Conservation (phyloP, 2,888 invertebrate species). For the Ceratothoa steindachneri region DNA sequence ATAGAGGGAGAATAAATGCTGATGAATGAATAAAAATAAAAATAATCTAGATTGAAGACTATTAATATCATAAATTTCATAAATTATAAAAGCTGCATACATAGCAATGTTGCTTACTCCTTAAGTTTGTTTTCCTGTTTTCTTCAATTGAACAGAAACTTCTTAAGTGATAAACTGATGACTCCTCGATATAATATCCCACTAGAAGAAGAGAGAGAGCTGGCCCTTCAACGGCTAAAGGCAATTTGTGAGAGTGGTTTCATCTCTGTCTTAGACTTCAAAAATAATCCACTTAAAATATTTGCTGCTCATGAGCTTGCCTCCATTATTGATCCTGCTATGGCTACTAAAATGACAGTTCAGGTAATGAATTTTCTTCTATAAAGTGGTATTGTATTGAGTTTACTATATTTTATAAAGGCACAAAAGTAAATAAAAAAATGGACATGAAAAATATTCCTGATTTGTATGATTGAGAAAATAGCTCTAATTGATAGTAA, state of each 20-base stretch:
- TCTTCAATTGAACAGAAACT: slow-evolving; percentile 36
- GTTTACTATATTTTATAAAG: no score
- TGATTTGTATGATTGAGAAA: no score
- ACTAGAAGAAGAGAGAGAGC: slow-evolving; percentile 48
- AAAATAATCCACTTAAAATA: slow-evolving; percentile 48
- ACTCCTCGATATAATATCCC: slow-evolving; percentile 48
- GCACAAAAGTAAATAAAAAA: not conserved
- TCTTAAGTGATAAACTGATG: slow-evolving; percentile 48
- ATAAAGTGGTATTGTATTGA: no score
- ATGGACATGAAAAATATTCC: no score
- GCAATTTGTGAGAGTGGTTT: slow-evolving; percentile 48
- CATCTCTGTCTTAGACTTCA: slow-evolving; percentile 49
- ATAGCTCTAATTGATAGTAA: no score
- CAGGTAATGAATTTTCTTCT: slow-evolving; percentile 32
- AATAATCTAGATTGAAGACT: no score
- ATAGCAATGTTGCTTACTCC: no score
- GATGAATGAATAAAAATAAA: no score
- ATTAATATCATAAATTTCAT: no score
- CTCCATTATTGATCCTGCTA: slow-evolving; percentile 49
- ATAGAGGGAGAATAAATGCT: no score
- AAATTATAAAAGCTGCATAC: no score
- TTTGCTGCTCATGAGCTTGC: slow-evolving; percentile 49
- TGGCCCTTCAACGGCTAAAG: slow-evolving; percentile 48
- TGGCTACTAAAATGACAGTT: slow-evolving; percentile 49
- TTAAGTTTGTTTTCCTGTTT: not conserved